Percentiles rank a stretch among this genome's conserved stretches.
These are phyloP conservation scores for Nematopogon swammerdamellus DNA, from an alignment of 2,888 invertebrate genomes.

Conservation along the genomic window DNA sequence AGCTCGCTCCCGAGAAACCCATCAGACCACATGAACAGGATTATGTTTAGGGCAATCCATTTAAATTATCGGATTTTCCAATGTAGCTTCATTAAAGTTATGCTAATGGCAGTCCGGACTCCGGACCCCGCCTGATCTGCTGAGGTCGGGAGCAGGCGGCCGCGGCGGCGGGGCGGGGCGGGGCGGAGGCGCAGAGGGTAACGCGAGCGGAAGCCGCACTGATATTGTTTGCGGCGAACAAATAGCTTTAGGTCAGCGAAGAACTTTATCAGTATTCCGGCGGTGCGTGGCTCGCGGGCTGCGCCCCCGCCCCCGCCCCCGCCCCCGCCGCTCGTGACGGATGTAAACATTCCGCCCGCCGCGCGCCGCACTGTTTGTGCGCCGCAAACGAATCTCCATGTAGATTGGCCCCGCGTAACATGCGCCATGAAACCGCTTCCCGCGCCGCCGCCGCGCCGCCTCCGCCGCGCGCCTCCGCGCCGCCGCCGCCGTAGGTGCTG, in stretches of 20 bases:
- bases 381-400: background rate
- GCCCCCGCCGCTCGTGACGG: background rate
- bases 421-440: background rate
- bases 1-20: background rate
- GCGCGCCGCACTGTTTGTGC: background rate
- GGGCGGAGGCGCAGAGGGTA: too few species aligned
- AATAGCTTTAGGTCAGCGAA: background rate
- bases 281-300: background rate
- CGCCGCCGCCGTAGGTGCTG: too few species aligned
- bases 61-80: background rate
- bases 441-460: too few species aligned
- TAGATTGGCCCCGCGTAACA: background rate
- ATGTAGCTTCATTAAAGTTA: background rate
- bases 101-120: background rate
- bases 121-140: background rate
- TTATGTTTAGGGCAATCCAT: background rate
- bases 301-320: background rate
- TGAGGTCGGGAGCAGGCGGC: background rate
- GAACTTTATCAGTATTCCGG: background rate
- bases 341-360: background rate
- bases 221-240: background rate
- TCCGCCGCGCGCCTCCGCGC: too few species aligned
- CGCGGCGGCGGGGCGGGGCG: background rate
- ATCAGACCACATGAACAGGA: background rate
- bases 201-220: background rate